These are phyloP conservation scores for Centropyge bicolor DNA, from an alignment of 2,797 vertebrate genomes.

Conservation along the genomic window DNA sequence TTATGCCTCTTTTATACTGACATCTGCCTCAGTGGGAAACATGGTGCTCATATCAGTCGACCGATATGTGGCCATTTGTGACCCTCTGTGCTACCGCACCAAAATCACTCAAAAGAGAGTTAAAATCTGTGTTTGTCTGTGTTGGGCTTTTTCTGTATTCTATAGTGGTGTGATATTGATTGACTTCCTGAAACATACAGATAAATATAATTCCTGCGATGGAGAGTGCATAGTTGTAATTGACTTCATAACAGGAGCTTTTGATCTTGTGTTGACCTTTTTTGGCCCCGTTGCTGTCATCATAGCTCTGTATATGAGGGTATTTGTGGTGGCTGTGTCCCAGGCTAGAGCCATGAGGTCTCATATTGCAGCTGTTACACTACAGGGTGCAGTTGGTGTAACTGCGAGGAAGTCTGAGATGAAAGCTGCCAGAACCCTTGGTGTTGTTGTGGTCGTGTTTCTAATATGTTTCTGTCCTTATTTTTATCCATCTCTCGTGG, in stretches of 20 bases:
- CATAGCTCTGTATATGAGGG: slow-evolving; percentile 48
- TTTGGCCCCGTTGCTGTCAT: slow-evolving; percentile 50
- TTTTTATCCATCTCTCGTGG: background rate
- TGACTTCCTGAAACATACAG: slow-evolving; percentile 23
- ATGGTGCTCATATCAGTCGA: slow-evolving; percentile 61
- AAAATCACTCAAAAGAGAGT: slow-evolving; percentile 46
- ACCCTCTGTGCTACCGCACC: slow-evolving; percentile 35
- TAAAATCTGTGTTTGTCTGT: slow-evolving; percentile 44
- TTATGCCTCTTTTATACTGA: slow-evolving; percentile 31
- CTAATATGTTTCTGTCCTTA: background rate
- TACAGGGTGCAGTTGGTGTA: background rate
- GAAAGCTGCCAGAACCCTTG: slow-evolving; percentile 46
- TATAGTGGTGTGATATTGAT: slow-evolving; percentile 19
- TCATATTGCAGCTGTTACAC: slow-evolving; percentile 11
- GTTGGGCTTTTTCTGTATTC: slow-evolving; percentile 54
- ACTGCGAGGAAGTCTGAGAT: slow-evolving; percentile 42
- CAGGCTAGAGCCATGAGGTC: slow-evolving; percentile 52
- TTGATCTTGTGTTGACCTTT: slow-evolving; percentile 58
- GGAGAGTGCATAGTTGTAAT: slow-evolving; percentile 60
- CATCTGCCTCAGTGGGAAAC: slow-evolving; percentile 52
- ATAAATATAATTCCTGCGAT: slow-evolving; percentile 41
- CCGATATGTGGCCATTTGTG: slow-evolving; percentile 60
- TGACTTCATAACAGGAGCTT: background rate
- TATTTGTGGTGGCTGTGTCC: slow-evolving; percentile 53
- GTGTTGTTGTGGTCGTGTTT: slow-evolving; percentile 6